Evolutionary conservation across 2,113 vertebrate genomes (phyloP).

Genomic region (Irena cyanogastra): DNA sequence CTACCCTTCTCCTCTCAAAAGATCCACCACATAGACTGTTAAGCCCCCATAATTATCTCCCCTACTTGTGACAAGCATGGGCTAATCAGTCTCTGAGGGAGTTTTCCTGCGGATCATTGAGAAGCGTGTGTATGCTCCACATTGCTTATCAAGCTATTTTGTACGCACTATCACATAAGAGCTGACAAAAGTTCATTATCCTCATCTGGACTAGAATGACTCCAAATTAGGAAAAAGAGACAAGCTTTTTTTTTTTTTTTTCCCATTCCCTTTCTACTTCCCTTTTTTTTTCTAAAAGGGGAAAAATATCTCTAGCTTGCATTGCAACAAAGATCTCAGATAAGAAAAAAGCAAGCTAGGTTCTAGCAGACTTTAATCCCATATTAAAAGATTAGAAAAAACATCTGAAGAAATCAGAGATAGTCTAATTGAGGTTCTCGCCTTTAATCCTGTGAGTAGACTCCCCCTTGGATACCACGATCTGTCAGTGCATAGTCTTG

Average conservation of each 20-base stretch:
- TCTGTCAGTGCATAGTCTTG: constrained; percentile 76
- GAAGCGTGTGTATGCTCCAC: constrained; percentile 69
- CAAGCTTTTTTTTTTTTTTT: neutral
- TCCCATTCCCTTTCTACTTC: neutral
- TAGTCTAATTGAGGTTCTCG: constrained; percentile 84
- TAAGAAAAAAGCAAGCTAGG: constrained; percentile 68
- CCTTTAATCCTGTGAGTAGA: constrained; percentile 81
- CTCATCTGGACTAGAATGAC: constrained; percentile 73
- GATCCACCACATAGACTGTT: constrained; percentile 80
- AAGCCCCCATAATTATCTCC: constrained; percentile 85
- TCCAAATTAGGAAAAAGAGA: constrained; percentile 72
- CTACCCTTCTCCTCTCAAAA: constrained; percentile 81
- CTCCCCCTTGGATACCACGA: constrained; percentile 79
- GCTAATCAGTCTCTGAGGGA: constrained; percentile 94
- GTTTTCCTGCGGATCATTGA: constrained; percentile 80
- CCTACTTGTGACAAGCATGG: constrained; percentile 85
- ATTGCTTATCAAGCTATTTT: constrained; percentile 80
- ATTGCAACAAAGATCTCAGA: constrained; percentile 65
- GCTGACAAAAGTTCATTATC: constrained; percentile 80
- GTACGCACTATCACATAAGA: constrained; percentile 69
- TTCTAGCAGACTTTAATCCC: constrained; percentile 83
- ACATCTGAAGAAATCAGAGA: constrained; percentile 87
- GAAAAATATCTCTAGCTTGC: neutral
- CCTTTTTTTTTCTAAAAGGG: neutral
- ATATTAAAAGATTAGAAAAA: constrained; percentile 87